Conservation (phyloP, 2,113 vertebrate genomes). For the Oxyruncus cristatus region DNA sequence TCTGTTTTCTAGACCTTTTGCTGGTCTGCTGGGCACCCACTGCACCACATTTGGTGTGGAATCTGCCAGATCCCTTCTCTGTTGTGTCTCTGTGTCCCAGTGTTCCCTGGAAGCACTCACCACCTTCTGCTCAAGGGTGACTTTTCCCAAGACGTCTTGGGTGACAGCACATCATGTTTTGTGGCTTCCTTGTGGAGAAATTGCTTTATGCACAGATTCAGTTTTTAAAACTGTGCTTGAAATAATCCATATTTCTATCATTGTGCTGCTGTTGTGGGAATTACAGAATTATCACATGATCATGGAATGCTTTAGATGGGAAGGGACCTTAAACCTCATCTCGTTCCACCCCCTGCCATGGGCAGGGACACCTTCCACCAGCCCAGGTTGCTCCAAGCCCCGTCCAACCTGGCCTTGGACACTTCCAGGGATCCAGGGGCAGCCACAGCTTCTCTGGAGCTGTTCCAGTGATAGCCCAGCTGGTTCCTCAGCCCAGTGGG, state of each 20-base stretch:
- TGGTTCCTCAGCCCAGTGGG: not conserved
- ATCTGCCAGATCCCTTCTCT: not conserved
- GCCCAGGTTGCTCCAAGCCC: not conserved
- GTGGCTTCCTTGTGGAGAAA: not conserved
- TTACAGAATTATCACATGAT: not conserved
- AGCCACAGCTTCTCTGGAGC: not conserved
- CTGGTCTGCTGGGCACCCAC: not conserved
- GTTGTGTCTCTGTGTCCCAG: not conserved
- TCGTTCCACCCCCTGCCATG: not conserved
- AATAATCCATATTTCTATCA: not conserved
- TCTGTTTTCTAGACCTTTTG: not conserved
- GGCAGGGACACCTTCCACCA: not conserved
- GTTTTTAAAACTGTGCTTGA: not conserved
- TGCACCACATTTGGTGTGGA: not conserved
- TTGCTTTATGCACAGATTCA: not conserved
- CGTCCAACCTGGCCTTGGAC: accelerated
- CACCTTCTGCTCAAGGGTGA: not conserved
- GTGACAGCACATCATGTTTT: not conserved
- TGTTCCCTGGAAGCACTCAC: not conserved
- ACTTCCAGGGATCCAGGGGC: not conserved
- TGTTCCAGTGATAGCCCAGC: not conserved
- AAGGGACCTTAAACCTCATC: not conserved
- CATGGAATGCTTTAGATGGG: not conserved
- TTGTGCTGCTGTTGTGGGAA: accelerated
- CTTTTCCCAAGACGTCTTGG: not conserved